Percentiles rank a stretch among this genome's conserved stretches.
These are phyloP conservation scores for Monopterus albus DNA, from an alignment of 2,113 vertebrate genomes.

Conservation along the genomic window DNA sequence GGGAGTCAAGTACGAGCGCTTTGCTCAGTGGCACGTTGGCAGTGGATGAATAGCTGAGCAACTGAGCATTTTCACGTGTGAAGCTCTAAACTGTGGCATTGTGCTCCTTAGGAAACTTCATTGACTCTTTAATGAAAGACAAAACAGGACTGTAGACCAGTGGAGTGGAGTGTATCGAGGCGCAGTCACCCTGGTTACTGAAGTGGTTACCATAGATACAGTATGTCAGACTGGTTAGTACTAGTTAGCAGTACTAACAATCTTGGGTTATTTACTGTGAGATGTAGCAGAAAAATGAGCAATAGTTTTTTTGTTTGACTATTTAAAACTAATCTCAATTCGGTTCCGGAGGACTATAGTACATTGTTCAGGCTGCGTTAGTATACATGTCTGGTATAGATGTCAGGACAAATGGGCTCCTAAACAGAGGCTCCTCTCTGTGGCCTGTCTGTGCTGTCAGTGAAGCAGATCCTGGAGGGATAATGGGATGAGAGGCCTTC, in stretches of 20 bases:
- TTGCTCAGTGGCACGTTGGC: slow-evolving; percentile 33
- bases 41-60: background rate
- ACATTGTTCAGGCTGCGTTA: background rate
- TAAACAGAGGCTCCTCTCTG: slow-evolving; percentile 55
- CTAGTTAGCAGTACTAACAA: slow-evolving; percentile 2
- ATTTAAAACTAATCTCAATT: background rate
- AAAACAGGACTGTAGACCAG: background rate
- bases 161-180: background rate
- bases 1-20: slow-evolving; percentile 2
- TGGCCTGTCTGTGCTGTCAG: slow-evolving; percentile 33
- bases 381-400: slow-evolving; percentile 51
- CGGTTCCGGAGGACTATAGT: background rate
- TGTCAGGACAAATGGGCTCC: slow-evolving; percentile 55
- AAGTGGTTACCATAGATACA: background rate
- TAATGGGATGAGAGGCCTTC: slow-evolving; percentile 60
- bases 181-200: slow-evolving; percentile 8
- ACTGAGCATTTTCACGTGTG: slow-evolving; percentile 18
- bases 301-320: background rate
- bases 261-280: background rate
- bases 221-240: background rate
- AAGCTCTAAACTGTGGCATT: background rate
- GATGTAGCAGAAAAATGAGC: background rate
- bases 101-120: slow-evolving; percentile 24
- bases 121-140: slow-evolving; percentile 7
- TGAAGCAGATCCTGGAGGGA: slow-evolving; percentile 46